Evolutionary conservation across 2,113 vertebrate genomes (phyloP).

Genomic region (Gallinago paraguaiae): DNA sequence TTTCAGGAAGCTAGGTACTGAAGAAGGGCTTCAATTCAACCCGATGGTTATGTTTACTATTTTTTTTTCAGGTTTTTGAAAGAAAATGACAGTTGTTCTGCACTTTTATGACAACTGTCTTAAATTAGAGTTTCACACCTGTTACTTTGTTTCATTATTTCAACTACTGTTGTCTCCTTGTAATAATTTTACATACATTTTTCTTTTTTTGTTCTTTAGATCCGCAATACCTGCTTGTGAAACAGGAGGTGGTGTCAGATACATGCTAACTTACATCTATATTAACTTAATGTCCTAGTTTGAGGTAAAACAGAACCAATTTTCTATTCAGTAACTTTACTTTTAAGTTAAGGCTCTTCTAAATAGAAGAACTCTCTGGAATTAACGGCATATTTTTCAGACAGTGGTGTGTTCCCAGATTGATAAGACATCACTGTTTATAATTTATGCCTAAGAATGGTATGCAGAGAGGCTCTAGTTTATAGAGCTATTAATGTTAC

Average conservation of each 20-base stretch:
- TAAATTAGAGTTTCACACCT: not conserved
- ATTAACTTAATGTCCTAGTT: not conserved
- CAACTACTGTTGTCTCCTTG: not conserved
- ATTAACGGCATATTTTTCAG: not conserved
- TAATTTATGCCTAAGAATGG: not conserved
- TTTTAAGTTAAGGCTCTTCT: not conserved
- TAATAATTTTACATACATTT: not conserved
- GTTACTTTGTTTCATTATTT: not conserved
- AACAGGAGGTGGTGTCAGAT: not conserved
- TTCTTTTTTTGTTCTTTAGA: not conserved
- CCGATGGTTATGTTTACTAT: accelerated
- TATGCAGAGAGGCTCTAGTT: not conserved
- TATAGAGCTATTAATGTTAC: not conserved
- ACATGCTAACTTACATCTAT: not conserved
- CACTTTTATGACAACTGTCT: not conserved
- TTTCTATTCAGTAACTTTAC: not conserved
- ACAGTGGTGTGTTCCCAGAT: not conserved
- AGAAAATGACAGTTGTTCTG: not conserved
- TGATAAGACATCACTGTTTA: not conserved
- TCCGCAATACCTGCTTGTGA: not conserved
- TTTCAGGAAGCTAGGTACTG: not conserved
- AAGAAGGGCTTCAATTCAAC: not conserved
- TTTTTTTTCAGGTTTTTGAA: not conserved
- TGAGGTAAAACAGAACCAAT: not conserved
- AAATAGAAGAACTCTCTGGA: not conserved